Evolutionary conservation across 2,113 vertebrate genomes (phyloP).

Genomic region (Datnioides undecimradiatus): DNA sequence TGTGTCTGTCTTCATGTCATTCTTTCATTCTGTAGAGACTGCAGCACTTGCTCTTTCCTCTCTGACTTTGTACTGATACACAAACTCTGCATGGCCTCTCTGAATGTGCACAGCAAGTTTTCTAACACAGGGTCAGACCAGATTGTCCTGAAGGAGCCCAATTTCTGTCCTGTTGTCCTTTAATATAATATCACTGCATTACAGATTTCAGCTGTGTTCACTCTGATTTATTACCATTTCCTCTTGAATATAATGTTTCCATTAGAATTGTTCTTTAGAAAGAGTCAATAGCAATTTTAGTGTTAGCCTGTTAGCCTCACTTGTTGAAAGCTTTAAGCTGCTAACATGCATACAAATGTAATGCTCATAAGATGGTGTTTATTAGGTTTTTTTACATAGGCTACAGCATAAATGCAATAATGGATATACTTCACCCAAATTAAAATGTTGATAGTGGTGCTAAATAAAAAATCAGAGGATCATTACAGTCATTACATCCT

Average conservation of each 20-base stretch:
- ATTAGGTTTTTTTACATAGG: too few relatives aligned
- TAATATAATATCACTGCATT: slow-evolving; percentile 11
- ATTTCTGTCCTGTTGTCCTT: slow-evolving; percentile 17
- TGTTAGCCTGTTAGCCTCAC: too few relatives aligned
- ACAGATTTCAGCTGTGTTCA: neutral
- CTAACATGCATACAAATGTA: too few relatives aligned
- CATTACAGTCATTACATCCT: too few relatives aligned
- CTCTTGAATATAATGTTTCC: neutral
- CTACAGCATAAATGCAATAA: too few relatives aligned
- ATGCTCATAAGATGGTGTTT: too few relatives aligned
- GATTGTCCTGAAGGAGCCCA: slow-evolving; percentile 28
- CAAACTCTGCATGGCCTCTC: slow-evolving; percentile 60
- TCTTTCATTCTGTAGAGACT: neutral
- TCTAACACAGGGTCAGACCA: slow-evolving; percentile 7
- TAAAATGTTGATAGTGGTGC: neutral
- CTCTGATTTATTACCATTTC: neutral
- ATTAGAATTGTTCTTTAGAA: neutral
- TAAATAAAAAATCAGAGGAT: neutral
- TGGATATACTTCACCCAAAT: too few relatives aligned
- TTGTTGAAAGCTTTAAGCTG: too few relatives aligned
- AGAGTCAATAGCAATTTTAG: neutral
- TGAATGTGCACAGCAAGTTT: slow-evolving; percentile 40
- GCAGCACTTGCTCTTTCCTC: neutral
- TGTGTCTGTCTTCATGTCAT: slow-evolving; percentile 28
- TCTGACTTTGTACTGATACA: slow-evolving; percentile 10